Evolutionary conservation across 2,888 invertebrate species (phyloP), one percentile per base, ranked within the genome.

Genomic region (Serripes groenlandicus): DNA sequence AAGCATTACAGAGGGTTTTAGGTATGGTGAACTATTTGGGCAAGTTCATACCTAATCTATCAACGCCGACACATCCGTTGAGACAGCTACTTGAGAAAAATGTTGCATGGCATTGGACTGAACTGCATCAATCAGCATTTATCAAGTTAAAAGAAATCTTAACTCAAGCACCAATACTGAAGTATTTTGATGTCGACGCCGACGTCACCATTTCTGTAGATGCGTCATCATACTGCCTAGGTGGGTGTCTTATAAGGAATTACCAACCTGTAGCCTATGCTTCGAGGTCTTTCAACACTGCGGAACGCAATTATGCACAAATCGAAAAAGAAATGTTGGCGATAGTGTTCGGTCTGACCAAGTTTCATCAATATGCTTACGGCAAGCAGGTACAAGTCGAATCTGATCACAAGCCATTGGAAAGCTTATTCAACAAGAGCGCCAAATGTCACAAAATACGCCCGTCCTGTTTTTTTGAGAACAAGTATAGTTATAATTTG

Each of bases 211-310:
- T 85, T 4, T 76, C 28, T 37, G 85, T 83, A 42, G 89, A 90
- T 72, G 86, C 88, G 11, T 83, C 81, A 30, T 81, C 82, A 32
- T 54, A 86, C 52, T 88, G 88, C 1, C 42, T 90, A 23, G 89
- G 89, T 11, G 74, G 85, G 34, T 86, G 77, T 0, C n/a, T 82
- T 15, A 9, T 76, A 7, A 79, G 79, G 52, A 66, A 85, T 23
- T 69, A 64, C 0, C 71, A 77, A 74, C 77, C 81, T 1, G 71
- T 79, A 9, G 84, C 85, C 30, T 85, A 73, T 66, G 78, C 76
- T 26, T 85, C 81, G 28, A 62, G 77, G 26, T 81, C 81, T 23
- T 52, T 87, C 28, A 85, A 80, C 34, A 28, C 35, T 52, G 72
- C 72, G 0, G 73, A 87, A 69, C 72, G 78, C 32, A 75, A 64